Evolutionary conservation across 2,888 invertebrate species (phyloP).

Genomic region (Dryobota labecula): DNA sequence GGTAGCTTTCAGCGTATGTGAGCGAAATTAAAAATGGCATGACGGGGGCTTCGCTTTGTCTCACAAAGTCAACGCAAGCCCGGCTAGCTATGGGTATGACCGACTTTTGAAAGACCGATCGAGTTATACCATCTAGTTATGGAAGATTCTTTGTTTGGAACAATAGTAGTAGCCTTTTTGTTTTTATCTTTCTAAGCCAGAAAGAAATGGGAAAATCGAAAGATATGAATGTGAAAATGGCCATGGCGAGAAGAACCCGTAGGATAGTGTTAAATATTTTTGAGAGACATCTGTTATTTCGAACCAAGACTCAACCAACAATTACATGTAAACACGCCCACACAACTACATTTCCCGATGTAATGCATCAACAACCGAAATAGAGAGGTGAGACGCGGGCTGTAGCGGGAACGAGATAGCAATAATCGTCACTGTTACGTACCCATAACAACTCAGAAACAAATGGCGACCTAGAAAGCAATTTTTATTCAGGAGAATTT

Average conservation of each 20-base stretch:
- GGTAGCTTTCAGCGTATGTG: background rate
- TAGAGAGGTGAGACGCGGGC: too few relatives aligned
- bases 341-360: too few relatives aligned
- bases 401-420: too few relatives aligned
- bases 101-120: constrained; percentile 25
- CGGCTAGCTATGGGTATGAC: constrained; percentile 20
- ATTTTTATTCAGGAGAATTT: too few relatives aligned
- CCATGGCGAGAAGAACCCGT: background rate
- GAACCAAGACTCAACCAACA: too few relatives aligned
- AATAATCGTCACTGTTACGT: too few relatives aligned
- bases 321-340: too few relatives aligned
- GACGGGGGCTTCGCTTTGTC: constrained; percentile 16
- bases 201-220: background rate
- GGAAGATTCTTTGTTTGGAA: background rate
- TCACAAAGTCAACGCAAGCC: constrained; percentile 26
- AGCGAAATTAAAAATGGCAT: constrained; percentile 31
- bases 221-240: background rate
- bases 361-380: too few relatives aligned
- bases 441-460: too few relatives aligned
- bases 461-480: too few relatives aligned
- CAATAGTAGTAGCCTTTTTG: background rate
- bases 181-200: background rate
- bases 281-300: too few relatives aligned
- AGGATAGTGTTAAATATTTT: background rate
- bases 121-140: too few relatives aligned